These are phyloP conservation scores for Caenorhabditis uteleia DNA, from an alignment of 2,888 invertebrate species.

Conservation along the genomic window DNA sequence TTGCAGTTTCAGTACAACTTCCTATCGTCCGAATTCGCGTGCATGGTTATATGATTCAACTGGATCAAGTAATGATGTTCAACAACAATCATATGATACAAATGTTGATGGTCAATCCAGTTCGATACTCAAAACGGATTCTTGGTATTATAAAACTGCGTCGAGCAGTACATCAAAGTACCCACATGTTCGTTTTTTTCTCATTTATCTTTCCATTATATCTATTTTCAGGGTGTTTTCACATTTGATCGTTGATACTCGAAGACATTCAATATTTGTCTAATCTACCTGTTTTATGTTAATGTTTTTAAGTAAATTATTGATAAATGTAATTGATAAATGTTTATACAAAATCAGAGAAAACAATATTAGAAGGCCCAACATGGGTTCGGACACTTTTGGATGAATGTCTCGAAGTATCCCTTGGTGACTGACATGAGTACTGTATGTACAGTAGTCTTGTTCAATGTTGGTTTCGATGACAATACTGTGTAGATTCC, in stretches of 20 bases:
- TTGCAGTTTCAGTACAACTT: no score
- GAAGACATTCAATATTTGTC: no score
- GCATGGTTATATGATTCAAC: slow-evolving; percentile 28
- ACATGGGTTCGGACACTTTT: slow-evolving; percentile 53
- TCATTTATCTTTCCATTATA: no score
- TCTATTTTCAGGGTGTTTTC: slow-evolving; percentile 15
- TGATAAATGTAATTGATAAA: slow-evolving; percentile 2
- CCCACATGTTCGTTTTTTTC: background rate
- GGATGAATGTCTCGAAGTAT: slow-evolving; percentile 48
- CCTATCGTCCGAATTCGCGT: slow-evolving; percentile 8
- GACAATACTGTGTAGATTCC: slow-evolving; percentile 72
- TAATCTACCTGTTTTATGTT: no score
- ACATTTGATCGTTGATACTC: slow-evolving; percentile 8
- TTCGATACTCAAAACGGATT: slow-evolving; percentile 25
- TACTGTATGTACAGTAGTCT: slow-evolving; percentile 55
- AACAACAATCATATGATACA: no score
- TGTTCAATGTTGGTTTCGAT: slow-evolving; percentile 54
- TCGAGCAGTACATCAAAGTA: background rate
- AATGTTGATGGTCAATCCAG: no score
- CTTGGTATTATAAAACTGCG: slow-evolving; percentile 19
- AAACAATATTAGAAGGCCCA: slow-evolving; percentile 58
- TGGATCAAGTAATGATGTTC: slow-evolving; percentile 9
- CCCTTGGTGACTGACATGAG: slow-evolving; percentile 53
- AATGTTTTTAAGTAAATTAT: slow-evolving; percentile 2
- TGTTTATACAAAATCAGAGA: slow-evolving; percentile 1